A percentile compares a stretch with the other conserved stretches of the same genome.
Evolutionary conservation across 2,888 invertebrate species (phyloP).

Genomic region (Bellardia bayeri): DNA sequence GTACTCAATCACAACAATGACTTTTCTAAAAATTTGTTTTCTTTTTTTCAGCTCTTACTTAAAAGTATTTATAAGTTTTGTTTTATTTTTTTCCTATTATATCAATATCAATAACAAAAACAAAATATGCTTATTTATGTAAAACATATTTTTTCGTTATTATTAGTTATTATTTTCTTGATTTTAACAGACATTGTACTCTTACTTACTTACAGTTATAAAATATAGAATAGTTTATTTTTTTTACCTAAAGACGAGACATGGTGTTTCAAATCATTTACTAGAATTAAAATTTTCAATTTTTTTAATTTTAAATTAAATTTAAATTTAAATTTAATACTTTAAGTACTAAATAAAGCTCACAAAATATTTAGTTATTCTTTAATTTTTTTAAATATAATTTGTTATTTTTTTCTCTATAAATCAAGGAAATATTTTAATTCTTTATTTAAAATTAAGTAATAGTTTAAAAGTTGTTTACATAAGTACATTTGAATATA

Average conservation of each 20-base stretch:
- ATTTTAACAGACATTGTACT: conserved; percentile 29
- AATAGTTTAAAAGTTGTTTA: conserved; percentile 37
- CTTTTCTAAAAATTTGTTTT: conserved; percentile 44
- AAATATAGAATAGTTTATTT: conserved; percentile 40
- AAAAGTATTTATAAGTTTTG: conserved; percentile 8
- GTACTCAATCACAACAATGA: conserved; percentile 71
- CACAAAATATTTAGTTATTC: conserved; percentile 68
- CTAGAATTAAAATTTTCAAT: conserved; percentile 31
- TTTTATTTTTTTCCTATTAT: conserved; percentile 2
- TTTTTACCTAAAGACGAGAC: conserved; percentile 18
- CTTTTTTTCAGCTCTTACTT: conserved; percentile 39
- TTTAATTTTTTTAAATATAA: conserved; percentile 43
- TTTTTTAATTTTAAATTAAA: conserved; percentile 19
- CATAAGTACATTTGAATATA: conserved; percentile 70
- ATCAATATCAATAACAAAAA: background rate
- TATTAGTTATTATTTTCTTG: conserved; percentile 24
- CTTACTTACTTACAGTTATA: conserved; percentile 31
- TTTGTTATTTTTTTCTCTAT: conserved; percentile 26
- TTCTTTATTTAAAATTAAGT: conserved; percentile 18
- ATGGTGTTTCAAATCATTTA: conserved; percentile 26
- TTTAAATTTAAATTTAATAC: conserved; percentile 59
- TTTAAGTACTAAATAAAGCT: conserved; percentile 71
- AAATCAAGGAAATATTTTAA: conserved; percentile 13
- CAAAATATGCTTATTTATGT: conserved; percentile 1
- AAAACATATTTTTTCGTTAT: background rate